Conservation (phyloP, 2,888 invertebrate genomes). For the Meganola albula region DNA sequence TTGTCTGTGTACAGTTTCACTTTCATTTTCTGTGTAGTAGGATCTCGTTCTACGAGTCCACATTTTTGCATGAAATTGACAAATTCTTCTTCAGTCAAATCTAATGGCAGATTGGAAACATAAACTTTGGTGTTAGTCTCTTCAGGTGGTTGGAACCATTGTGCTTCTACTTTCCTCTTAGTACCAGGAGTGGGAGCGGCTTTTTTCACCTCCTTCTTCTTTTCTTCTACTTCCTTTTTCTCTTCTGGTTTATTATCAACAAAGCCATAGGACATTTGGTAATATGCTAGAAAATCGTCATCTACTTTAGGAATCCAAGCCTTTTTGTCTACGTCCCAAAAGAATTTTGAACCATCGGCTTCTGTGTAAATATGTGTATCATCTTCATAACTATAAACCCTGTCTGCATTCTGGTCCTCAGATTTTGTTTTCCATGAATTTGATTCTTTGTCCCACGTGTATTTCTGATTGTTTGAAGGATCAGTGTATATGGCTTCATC, state of each 20-base stretch:
- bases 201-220: conserved; percentile 45
- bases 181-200: conserved; percentile 65
- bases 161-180: conserved; percentile 77
- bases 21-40: conserved; percentile 87
- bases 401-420: conserved; percentile 43
- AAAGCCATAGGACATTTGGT: conserved; percentile 97
- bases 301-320: conserved; percentile 99
- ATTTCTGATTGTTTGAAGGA: conserved; percentile 81
- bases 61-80: conserved; percentile 96
- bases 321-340: conserved; percentile 93
- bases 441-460: conserved; percentile 78
- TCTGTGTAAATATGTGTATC: conserved; percentile 89
- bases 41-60: conserved; percentile 95
- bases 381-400: conserved; percentile 83
- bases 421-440: conserved; percentile 70
- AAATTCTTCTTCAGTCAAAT: conserved; percentile 93
- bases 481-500: conserved; percentile 86
- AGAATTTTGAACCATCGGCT: conserved; percentile 90
- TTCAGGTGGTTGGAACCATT: conserved; percentile 96
- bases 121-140: conserved; percentile 95
- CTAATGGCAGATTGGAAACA: conserved; percentile 92
- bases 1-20: conserved; percentile 93
- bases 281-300: conserved; percentile 96
- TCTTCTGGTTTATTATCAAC: conserved; percentile 76
- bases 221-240: conserved; percentile 43